These are phyloP conservation scores for Ceratosolen solmsi DNA, from an alignment of 1,140 invertebrate genomes.

Conservation along the genomic window DNA sequence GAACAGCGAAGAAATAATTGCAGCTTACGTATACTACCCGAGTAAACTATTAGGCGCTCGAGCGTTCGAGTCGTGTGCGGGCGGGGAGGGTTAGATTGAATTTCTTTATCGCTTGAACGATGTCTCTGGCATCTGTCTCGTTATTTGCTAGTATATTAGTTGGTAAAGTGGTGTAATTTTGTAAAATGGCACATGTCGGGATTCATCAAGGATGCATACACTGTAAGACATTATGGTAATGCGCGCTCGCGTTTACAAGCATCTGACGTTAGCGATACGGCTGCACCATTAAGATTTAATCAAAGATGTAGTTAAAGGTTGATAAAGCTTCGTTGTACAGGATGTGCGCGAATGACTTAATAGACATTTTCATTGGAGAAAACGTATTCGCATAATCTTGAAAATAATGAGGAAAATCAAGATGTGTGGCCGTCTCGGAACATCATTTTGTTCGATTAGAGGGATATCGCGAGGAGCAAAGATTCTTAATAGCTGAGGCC, in stretches of 20 bases:
- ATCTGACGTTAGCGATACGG: neutral
- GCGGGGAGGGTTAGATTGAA: neutral
- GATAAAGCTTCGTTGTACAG: neutral
- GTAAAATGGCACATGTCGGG: neutral
- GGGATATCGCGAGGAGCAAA: no score
- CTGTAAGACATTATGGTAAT: conserved; percentile 19
- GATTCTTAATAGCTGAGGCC: neutral
- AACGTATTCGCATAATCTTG: neutral
- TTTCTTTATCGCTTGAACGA: neutral
- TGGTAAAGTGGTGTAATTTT: neutral
- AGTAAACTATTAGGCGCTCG: no score
- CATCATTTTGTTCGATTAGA: neutral
- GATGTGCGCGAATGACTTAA: neutral
- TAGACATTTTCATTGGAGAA: neutral
- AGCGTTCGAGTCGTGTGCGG: no score
- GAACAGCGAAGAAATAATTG: no score
- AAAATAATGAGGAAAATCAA: neutral
- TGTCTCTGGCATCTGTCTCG: neutral
- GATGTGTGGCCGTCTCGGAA: no score
- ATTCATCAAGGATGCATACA: neutral
- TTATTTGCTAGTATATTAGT: neutral
- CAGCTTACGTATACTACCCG: no score
- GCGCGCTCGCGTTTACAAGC: neutral
- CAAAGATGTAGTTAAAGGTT: neutral
- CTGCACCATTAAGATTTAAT: neutral